Percentiles rank a stretch among this genome's conserved stretches.
phyloP scores from a whole-genome alignment of 2,888 invertebrate genomes.

The Zootermopsis nevadensis region DNA sequence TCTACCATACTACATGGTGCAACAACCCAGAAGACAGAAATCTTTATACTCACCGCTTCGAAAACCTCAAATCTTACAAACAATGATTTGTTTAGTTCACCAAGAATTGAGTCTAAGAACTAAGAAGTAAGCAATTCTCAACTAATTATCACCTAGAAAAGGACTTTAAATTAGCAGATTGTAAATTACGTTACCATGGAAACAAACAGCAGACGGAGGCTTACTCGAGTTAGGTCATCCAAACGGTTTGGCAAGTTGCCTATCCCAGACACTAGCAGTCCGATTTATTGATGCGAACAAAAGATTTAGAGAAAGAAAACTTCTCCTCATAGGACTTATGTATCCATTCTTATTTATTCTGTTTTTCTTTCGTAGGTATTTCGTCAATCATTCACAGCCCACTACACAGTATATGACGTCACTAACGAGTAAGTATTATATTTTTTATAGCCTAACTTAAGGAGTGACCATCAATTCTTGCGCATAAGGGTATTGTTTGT shows the following conservation, averaged over 20 bases:
- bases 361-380: constrained; percentile 59
- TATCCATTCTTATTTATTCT: constrained; percentile 2
- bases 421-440: constrained; percentile 82
- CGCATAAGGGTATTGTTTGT: no score
- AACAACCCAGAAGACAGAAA: no score
- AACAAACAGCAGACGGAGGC: background rate
- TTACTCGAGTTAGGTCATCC: background rate
- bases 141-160: no score
- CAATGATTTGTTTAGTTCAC: no score
- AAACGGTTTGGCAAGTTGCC: background rate
- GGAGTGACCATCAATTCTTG: background rate
- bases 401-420: constrained; percentile 92
- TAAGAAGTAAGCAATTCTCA: no score
- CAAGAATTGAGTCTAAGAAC: no score
- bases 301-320: background rate
- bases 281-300: background rate
- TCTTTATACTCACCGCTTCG: no score
- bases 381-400: constrained; percentile 86
- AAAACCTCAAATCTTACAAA: no score
- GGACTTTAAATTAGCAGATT: background rate
- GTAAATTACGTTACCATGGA: background rate
- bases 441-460: background rate
- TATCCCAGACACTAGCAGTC: background rate
- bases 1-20: no score
- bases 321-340: background rate